Conservation (phyloP, 2,888 invertebrate species). For the Ptychoptera contaminata region DNA sequence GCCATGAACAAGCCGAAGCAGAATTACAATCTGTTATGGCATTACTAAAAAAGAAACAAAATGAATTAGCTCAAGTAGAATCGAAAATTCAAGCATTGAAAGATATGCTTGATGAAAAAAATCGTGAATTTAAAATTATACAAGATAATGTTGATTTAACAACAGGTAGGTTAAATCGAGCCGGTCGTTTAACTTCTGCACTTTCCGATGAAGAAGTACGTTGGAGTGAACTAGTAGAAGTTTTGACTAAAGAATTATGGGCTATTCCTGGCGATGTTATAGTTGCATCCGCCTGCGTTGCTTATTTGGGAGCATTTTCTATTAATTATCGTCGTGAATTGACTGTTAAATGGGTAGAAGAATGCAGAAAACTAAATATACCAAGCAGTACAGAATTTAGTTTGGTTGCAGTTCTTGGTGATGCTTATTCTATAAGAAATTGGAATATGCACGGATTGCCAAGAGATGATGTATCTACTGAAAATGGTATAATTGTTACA, state of each 20-base stretch:
- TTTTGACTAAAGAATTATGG: conserved; percentile 45
- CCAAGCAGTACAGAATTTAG: conserved; percentile 55
- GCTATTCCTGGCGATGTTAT: conserved; percentile 77
- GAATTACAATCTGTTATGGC: conserved; percentile 63
- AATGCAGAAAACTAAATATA: conserved; percentile 48
- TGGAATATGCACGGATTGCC: conserved; percentile 87
- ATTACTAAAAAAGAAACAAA: conserved; percentile 62
- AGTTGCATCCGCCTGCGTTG: conserved; percentile 72
- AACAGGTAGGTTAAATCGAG: conserved; percentile 59
- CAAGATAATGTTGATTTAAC: conserved; percentile 62
- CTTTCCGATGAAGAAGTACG: conserved; percentile 72
- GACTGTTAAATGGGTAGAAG: conserved; percentile 47
- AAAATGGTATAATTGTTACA: conserved; percentile 83
- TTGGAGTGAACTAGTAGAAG: conserved; percentile 59
- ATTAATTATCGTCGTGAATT: conserved; percentile 51
- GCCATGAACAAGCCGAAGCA: conserved; percentile 58
- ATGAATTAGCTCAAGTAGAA: conserved; percentile 67
- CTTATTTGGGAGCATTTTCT: conserved; percentile 85
- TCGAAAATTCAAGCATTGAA: conserved; percentile 35
- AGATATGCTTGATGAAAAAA: conserved; percentile 51
- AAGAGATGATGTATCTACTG: conserved; percentile 72
- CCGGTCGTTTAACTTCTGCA: conserved; percentile 72
- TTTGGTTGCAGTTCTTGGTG: conserved; percentile 55
- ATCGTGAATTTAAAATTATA: conserved; percentile 58
- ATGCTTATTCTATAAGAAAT: conserved; percentile 70